phyloP scores from a whole-genome alignment of 2,797 vertebrate genomes.

The Thunnus albacares region DNA sequence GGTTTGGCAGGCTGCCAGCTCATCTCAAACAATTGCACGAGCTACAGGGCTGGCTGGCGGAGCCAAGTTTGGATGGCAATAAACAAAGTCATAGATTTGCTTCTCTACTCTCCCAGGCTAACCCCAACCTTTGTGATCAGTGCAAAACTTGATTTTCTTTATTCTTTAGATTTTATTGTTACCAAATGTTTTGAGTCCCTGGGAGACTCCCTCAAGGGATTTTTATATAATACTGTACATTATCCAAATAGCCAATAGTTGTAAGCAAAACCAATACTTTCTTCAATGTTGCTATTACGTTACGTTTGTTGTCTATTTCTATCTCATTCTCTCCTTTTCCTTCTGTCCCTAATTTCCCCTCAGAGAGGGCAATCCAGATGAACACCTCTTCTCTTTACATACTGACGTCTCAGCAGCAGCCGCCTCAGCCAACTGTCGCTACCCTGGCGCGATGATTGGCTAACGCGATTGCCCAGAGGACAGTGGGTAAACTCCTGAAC shows the following conservation, averaged over 20 bases:
- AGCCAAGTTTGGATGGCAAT: slow-evolving; percentile 85
- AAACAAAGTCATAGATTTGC: slow-evolving; percentile 84
- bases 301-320: background rate
- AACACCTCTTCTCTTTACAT: slow-evolving; percentile 48
- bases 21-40: slow-evolving; percentile 85
- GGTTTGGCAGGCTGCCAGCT: slow-evolving; percentile 81
- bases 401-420: slow-evolving; percentile 39
- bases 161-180: slow-evolving; percentile 35
- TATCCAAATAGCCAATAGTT: slow-evolving; percentile 23
- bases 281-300: slow-evolving; percentile 1
- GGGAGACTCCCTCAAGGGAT: slow-evolving; percentile 21
- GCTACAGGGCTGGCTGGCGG: slow-evolving; percentile 67
- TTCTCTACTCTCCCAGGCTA: slow-evolving; percentile 42
- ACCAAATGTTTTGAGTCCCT: slow-evolving; percentile 29
- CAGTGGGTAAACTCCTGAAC: slow-evolving; percentile 81
- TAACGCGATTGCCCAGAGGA: slow-evolving; percentile 75
- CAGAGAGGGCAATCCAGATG: slow-evolving; percentile 44
- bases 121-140: slow-evolving; percentile 32
- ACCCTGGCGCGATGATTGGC: slow-evolving; percentile 54
- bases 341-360: slow-evolving; percentile 29
- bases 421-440: slow-evolving; percentile 57
- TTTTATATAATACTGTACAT: slow-evolving; percentile 26
- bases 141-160: slow-evolving; percentile 30
- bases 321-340: slow-evolving; percentile 8
- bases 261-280: slow-evolving; percentile 1